phyloP scores from a whole-genome alignment of 1,140 invertebrate genomes.

The Lordiphosa stackelbergi region DNA sequence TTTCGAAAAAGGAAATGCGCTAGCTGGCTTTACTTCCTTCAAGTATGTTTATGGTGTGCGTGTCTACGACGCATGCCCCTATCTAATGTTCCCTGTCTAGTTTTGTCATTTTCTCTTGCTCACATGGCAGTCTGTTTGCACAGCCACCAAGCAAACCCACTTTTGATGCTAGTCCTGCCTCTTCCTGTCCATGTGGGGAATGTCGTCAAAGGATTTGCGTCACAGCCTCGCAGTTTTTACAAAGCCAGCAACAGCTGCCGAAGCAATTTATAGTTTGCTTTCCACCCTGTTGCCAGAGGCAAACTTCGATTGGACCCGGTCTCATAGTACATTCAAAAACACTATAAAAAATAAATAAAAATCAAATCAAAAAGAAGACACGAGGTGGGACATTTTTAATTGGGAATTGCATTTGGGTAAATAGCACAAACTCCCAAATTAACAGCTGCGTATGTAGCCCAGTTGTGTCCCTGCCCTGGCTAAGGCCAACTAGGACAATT shows the following conservation, averaged over 20 bases:
- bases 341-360: not conserved
- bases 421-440: too few species aligned
- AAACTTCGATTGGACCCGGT: slow-evolving; percentile 7
- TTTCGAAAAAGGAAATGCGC: slow-evolving; percentile 49
- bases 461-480: too few species aligned
- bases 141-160: slow-evolving; percentile 25
- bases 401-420: too few species aligned
- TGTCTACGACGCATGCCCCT: not conserved
- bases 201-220: slow-evolving; percentile 58
- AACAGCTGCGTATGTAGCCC: too few species aligned
- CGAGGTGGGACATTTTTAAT: too few species aligned
- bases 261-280: slow-evolving; percentile 35
- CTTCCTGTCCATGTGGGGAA: slow-evolving; percentile 22
- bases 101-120: slow-evolving; percentile 3
- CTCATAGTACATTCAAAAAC: slow-evolving; percentile 1
- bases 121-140: slow-evolving; percentile 50
- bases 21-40: slow-evolving; percentile 34
- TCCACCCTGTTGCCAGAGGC: slow-evolving; percentile 4
- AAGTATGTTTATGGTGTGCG: slow-evolving; percentile 32
- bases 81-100: not conserved
- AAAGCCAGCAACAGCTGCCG: slow-evolving; percentile 28
- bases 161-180: slow-evolving; percentile 17
- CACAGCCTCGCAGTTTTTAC: slow-evolving; percentile 19
- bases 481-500: too few species aligned
- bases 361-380: not conserved